Conservation (phyloP, 2,797 vertebrate genomes). For the Heterohyrax brucei region DNA sequence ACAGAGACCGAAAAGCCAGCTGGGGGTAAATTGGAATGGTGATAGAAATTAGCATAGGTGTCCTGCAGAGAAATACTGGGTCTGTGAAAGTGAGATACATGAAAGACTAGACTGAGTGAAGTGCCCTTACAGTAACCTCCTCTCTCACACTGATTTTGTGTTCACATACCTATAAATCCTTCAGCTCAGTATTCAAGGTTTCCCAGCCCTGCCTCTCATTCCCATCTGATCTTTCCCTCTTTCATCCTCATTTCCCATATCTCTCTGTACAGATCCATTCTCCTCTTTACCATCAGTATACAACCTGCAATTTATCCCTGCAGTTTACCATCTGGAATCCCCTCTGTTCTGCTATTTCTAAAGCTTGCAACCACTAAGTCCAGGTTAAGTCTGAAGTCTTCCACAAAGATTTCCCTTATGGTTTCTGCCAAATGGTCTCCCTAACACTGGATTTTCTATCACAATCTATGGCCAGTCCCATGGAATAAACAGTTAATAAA, state of each 20-base stretch:
- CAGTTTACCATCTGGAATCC: neutral
- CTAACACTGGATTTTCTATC: constrained; percentile 43
- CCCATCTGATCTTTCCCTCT: neutral
- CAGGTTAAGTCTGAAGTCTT: neutral
- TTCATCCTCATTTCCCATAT: neutral
- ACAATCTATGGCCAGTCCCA: neutral
- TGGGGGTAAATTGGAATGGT: constrained; percentile 63
- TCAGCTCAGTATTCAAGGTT: neutral
- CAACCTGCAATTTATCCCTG: neutral
- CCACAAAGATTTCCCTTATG: neutral
- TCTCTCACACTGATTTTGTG: neutral
- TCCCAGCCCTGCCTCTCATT: neutral
- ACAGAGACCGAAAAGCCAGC: constrained; percentile 57
- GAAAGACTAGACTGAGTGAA: constrained; percentile 23
- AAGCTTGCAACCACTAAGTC: neutral
- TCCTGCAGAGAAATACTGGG: constrained; percentile 59
- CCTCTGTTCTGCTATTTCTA: neutral
- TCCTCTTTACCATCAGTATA: neutral
- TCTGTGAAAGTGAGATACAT: neutral
- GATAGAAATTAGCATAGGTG: constrained; percentile 65
- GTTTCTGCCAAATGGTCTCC: neutral
- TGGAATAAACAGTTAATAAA: constrained; percentile 4
- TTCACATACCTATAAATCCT: neutral
- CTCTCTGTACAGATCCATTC: neutral
- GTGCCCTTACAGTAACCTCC: constrained; percentile 56